These are phyloP conservation scores for Holothuria scabra DNA, from an alignment of 53 echinoderm and acorn worm species.

Conservation along the genomic window DNA sequence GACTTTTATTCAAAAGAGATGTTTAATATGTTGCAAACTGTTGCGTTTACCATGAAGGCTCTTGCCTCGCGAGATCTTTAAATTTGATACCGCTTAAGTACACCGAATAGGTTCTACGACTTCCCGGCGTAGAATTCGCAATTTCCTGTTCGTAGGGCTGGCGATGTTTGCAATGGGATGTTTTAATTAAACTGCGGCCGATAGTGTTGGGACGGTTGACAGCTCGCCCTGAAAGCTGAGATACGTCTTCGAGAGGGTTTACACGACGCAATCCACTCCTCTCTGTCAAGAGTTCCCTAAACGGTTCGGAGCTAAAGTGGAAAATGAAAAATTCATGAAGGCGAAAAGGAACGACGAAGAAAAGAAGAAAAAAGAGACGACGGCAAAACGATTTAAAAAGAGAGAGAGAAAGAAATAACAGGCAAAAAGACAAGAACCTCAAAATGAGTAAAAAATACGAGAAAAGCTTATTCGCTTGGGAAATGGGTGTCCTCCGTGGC, in stretches of 20 bases:
- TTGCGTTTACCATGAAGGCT: conserved; percentile 20
- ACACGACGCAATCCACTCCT: conserved; percentile 45
- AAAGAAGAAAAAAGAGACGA: not conserved
- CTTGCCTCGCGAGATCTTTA: conserved; percentile 24
- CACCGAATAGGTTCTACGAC: conserved; percentile 48
- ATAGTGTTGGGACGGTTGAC: conserved; percentile 40
- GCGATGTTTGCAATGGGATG: conserved; percentile 32
- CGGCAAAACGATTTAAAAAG: not conserved
- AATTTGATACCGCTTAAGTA: conserved; percentile 52
- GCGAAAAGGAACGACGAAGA: conserved; percentile 25
- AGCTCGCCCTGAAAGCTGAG: conserved; percentile 45
- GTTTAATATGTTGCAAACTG: conserved; percentile 55
- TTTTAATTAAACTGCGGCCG: conserved; percentile 49
- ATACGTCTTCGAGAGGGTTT: conserved; percentile 39
- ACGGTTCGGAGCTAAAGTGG: conserved; percentile 28
- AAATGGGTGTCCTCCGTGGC: conserved; percentile 1
- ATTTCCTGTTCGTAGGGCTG: conserved; percentile 43
- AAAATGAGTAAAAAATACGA: conserved; percentile 4
- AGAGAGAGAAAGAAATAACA: conserved; percentile 31
- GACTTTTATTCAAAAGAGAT: not conserved
- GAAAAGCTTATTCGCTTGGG: conserved; percentile 38
- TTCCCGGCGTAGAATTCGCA: conserved; percentile 48
- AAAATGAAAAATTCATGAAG: conserved; percentile 55
- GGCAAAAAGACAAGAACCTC: conserved; percentile 27
- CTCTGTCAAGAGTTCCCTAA: conserved; percentile 38